Conservation (phyloP, 2,888 invertebrate species). For the Drosophila algonquin region DNA sequence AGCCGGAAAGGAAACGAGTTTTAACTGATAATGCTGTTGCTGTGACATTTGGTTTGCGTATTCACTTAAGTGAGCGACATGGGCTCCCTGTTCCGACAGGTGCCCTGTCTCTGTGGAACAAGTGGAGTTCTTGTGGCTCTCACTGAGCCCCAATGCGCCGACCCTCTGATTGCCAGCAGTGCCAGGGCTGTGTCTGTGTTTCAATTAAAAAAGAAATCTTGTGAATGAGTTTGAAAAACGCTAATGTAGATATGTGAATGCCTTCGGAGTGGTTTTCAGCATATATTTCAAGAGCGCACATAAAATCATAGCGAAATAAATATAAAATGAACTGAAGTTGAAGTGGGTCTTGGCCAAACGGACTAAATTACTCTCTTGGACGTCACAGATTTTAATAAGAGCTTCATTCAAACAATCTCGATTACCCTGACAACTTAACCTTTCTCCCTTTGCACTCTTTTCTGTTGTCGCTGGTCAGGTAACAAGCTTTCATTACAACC, state of each 20-base stretch:
- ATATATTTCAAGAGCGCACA: constrained; percentile 37
- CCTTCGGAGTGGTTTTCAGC: too few species aligned
- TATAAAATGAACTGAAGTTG: not conserved
- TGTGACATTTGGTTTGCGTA: constrained; percentile 79
- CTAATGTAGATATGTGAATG: too few species aligned
- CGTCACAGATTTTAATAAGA: not conserved
- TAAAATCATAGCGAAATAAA: not conserved
- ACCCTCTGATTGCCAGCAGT: constrained; percentile 38
- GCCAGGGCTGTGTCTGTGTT: constrained; percentile 69
- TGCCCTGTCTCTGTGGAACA: too few species aligned
- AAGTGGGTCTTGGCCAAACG: not conserved
- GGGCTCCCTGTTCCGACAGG: not conserved
- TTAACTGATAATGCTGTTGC: constrained; percentile 77
- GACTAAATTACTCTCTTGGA: too few species aligned
- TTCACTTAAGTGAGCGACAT: constrained; percentile 77
- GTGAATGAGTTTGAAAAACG: constrained; percentile 50
- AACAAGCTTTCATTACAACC: constrained; percentile 50
- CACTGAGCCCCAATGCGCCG: constrained; percentile 7
- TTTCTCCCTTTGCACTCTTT: not conserved
- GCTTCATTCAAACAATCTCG: not conserved
- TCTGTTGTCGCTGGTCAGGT: constrained; percentile 12
- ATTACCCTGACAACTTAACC: not conserved
- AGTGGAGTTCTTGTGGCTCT: constrained; percentile 3
- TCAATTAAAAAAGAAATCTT: constrained; percentile 67
- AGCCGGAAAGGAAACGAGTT: constrained; percentile 29